phyloP scores from a whole-genome alignment of 2,888 invertebrate species.

The Sinodicranocentrus sp. region DNA sequence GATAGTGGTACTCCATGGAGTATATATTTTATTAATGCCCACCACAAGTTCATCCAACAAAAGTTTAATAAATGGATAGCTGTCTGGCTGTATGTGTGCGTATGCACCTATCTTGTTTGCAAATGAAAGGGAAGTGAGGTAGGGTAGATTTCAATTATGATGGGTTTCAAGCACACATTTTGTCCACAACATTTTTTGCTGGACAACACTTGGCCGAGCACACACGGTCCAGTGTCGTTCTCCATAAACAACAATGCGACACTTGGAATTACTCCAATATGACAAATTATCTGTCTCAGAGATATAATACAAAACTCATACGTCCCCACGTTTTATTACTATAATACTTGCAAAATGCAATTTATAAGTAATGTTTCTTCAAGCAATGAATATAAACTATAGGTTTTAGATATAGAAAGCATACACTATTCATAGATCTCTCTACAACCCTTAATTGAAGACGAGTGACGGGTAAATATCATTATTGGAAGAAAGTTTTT shows the following conservation, averaged over 20 bases:
- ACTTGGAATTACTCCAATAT: background rate
- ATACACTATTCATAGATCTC: no score
- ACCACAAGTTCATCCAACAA: background rate
- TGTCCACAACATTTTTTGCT: slow-evolving; percentile 21
- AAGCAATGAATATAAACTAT: no score
- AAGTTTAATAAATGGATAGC: slow-evolving; percentile 9
- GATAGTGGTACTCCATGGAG: background rate
- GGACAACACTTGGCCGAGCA: slow-evolving; percentile 33
- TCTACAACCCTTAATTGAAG: no score
- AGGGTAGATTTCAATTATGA: slow-evolving; percentile 63
- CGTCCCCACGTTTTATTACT: background rate
- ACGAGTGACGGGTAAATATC: no score
- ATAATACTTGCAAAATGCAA: background rate
- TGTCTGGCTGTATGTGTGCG: background rate
- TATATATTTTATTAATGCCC: slow-evolving; percentile 12
- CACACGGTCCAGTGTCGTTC: background rate
- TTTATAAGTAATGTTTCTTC: no score
- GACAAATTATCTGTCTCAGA: slow-evolving; percentile 51
- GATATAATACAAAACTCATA: slow-evolving; percentile 6
- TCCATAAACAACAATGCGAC: no score
- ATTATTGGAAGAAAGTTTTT: no score
- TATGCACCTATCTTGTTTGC: slow-evolving; percentile 34
- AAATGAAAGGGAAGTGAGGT: slow-evolving; percentile 47
- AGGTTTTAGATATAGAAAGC: no score
- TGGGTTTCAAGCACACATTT: slow-evolving; percentile 21